These are phyloP conservation scores for Parasteatoda tepidariorum DNA, from an alignment of 1,140 invertebrate species.

Conservation along the genomic window DNA sequence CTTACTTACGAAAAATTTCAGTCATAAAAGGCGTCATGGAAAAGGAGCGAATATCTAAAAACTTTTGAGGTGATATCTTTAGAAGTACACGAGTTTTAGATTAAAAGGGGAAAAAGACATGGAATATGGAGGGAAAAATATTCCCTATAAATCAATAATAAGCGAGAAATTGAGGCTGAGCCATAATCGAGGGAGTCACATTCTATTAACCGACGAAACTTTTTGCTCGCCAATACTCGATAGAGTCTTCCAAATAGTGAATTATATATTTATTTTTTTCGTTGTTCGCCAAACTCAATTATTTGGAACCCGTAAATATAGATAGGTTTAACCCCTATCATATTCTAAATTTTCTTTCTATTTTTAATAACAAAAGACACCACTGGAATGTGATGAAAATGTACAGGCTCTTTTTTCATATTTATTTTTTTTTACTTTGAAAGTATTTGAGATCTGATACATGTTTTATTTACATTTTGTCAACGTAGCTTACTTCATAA, in stretches of 20 bases:
- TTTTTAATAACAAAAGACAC: no score
- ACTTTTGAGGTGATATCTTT: neutral
- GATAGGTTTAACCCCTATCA: neutral
- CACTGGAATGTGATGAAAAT: no score
- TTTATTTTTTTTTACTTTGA: no score
- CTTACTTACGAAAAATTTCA: neutral
- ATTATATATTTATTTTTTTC: neutral
- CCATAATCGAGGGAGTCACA: constrained; percentile 40
- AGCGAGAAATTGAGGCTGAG: neutral
- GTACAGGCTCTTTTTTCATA: no score
- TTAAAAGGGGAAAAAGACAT: neutral
- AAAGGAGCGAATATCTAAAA: neutral
- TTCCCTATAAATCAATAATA: constrained; percentile 45
- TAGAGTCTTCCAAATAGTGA: constrained; percentile 20
- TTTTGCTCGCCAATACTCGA: neutral
- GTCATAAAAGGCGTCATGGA: neutral
- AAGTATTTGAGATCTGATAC: no score
- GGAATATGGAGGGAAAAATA: neutral
- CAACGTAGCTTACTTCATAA: no score
- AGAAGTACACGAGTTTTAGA: neutral
- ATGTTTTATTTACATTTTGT: no score
- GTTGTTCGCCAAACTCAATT: neutral
- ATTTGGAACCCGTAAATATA: constrained; percentile 3
- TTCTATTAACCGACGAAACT: constrained; percentile 36
- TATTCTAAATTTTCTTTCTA: neutral